Conservation (phyloP, 2,113 vertebrate species). For the Syrrhaptes paradoxus region DNA sequence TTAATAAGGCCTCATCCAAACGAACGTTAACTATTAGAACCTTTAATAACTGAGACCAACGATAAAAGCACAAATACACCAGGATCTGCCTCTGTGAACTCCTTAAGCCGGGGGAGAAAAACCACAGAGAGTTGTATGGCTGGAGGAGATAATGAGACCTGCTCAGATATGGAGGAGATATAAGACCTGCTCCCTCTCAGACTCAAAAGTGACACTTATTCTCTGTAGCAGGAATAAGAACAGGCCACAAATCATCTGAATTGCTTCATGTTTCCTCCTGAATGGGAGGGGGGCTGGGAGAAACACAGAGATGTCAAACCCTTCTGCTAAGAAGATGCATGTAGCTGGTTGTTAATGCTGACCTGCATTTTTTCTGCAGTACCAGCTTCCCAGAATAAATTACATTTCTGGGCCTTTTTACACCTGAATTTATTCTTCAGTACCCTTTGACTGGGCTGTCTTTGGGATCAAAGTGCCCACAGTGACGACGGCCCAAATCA, state of each 20-base stretch:
- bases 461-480: neutral
- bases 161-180: neutral
- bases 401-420: neutral
- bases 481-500: neutral
- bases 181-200: neutral
- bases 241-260: neutral
- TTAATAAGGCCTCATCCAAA: conserved; percentile 11
- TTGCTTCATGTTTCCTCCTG: neutral
- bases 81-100: neutral
- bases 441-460: neutral
- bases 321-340: neutral
- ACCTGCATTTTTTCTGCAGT: neutral
- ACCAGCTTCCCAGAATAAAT: neutral
- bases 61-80: neutral
- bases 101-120: neutral
- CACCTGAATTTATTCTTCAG: neutral
- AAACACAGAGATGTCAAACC: neutral
- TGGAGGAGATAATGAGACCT: neutral
- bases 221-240: neutral
- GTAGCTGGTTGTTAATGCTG: neutral
- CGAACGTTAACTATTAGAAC: neutral
- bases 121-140: neutral
- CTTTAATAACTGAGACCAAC: neutral
- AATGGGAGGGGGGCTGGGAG: neutral
- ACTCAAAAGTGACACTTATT: neutral